Evolutionary conservation across 2,797 vertebrate species (phyloP).

Genomic region (Karalla daura): DNA sequence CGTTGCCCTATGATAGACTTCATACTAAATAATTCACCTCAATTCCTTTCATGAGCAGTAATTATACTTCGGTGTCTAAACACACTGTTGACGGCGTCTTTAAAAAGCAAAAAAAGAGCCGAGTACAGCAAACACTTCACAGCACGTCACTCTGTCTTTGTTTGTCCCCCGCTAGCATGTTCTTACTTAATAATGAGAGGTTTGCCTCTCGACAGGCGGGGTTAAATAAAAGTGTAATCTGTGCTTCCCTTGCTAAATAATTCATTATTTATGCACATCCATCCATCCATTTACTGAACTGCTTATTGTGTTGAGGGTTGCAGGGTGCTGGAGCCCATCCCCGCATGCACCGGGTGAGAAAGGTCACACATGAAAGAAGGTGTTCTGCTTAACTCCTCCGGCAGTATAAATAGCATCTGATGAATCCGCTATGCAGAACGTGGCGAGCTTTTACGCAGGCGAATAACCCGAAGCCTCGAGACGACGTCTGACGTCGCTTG

Average conservation of each 20-base stretch:
- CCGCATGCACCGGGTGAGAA: neutral
- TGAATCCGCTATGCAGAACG: neutral
- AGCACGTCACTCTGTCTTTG: neutral
- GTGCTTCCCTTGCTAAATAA: slow-evolving; percentile 5
- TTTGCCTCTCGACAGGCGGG: slow-evolving; percentile 5
- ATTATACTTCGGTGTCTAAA: neutral
- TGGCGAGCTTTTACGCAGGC: slow-evolving; percentile 1
- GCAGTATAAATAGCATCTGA: slow-evolving; percentile 2
- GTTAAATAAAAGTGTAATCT: slow-evolving; percentile 16
- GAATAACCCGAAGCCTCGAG: neutral
- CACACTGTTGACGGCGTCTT: neutral
- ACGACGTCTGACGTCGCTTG: slow-evolving; percentile 9
- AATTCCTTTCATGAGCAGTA: neutral
- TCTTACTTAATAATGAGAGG: neutral
- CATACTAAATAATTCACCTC: neutral
- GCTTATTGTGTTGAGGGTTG: neutral
- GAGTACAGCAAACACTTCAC: neutral
- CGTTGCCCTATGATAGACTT: neutral
- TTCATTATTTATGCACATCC: slow-evolving; percentile 30
- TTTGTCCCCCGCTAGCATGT: neutral
- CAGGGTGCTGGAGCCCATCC: neutral
- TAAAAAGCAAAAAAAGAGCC: neutral
- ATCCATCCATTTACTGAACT: slow-evolving; percentile 9
- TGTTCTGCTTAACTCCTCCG: neutral
- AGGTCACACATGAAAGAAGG: slow-evolving; percentile 6